Percentiles rank a stretch among this genome's conserved stretches.
phyloP scores from a whole-genome alignment of 2,797 vertebrate genomes.

The Macroramphosus scolopax region DNA sequence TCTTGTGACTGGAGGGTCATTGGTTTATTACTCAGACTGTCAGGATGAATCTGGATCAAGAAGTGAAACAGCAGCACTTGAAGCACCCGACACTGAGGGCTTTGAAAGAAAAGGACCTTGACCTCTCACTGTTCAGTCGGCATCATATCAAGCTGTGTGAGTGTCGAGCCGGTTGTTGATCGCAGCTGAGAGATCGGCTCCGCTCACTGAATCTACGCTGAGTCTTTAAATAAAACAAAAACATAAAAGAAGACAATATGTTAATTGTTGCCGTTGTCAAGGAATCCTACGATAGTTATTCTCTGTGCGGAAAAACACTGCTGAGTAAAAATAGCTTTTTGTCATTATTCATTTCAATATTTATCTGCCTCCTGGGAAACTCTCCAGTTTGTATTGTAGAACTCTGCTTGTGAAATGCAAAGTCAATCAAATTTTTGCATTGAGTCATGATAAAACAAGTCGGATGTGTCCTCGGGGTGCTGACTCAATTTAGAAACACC shows the following conservation, averaged over 20 bases:
- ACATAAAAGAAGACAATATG: background rate
- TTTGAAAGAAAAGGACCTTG: background rate
- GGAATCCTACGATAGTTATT: conserved; percentile 20
- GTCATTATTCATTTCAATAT: conserved; percentile 22
- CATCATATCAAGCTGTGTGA: no score
- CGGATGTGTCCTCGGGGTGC: conserved; percentile 29
- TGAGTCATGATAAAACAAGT: conserved; percentile 46
- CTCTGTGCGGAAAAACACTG: conserved; percentile 6
- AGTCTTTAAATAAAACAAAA: conserved; percentile 5
- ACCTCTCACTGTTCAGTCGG: no score
- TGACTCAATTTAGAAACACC: conserved; percentile 55
- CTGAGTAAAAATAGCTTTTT: conserved; percentile 21
- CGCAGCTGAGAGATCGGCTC: no score
- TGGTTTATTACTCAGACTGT: conserved; percentile 8
- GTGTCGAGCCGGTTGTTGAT: no score
- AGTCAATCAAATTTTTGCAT: conserved; percentile 30
- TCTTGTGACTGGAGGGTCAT: conserved; percentile 15
- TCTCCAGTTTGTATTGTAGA: conserved; percentile 13
- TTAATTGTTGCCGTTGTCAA: no score
- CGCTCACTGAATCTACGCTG: background rate
- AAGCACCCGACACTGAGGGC: conserved; percentile 7
- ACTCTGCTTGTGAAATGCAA: no score
- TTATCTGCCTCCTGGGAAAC: conserved; percentile 31
- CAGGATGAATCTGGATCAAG: conserved; percentile 6
- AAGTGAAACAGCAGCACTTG: conserved; percentile 13